Base-by-base conservation (phyloP, 2,113 vertebrate species). In the Thomomys bottae region DNA sequence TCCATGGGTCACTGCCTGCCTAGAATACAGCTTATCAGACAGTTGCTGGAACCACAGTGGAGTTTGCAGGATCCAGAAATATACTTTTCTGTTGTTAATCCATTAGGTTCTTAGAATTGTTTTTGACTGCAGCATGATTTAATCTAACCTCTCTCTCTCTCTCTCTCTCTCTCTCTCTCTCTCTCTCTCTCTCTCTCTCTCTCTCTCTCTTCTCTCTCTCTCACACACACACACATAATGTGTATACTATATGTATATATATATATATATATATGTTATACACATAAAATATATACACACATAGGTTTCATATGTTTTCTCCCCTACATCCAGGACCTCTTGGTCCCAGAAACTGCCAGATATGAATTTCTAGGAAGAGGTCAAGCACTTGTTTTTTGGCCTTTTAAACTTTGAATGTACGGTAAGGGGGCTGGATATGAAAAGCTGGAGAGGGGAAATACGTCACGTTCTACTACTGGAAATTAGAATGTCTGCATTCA, bases 21-120 rank as follows among this genome's bases (percentile, higher is more conserved):
- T 7, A 10, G 32, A 67, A 21, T 7, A 75, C 1, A 68, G 15
- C 15, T 82, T 89, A 30, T 54, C 24, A 21, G 12, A 23, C 34
- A 54, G 21, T 34, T 87, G 40, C n/a, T 61, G n/a, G 32, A 75
- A 82, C 61, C n/a, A 38, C 3, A 10, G 18, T 34, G 24, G 7
- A 71, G 63, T 93, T 92, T 84, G 8, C 59, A 88, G 34, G 14
- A 81, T 10, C 1, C 38, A 83, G n/a, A 92, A 89, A 75, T 7
- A 75, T 63, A 82, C 57, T 34, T 68, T 30, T 59, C 70, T 73
- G 21, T 32, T 84, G 28, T 40, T 64, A 64, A 92, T n/a, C 12
- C 38, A 42, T 40, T 59, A 20, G 57, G 57, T 84, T 84, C 71
- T 54, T 9, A 0, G 40, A 45, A 63, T 24, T 63, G 18, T 42